Percentiles rank a stretch among this genome's conserved stretches.
phyloP scores from a whole-genome alignment of 2,888 invertebrate genomes.

The Lycophotia porphyrea region DNA sequence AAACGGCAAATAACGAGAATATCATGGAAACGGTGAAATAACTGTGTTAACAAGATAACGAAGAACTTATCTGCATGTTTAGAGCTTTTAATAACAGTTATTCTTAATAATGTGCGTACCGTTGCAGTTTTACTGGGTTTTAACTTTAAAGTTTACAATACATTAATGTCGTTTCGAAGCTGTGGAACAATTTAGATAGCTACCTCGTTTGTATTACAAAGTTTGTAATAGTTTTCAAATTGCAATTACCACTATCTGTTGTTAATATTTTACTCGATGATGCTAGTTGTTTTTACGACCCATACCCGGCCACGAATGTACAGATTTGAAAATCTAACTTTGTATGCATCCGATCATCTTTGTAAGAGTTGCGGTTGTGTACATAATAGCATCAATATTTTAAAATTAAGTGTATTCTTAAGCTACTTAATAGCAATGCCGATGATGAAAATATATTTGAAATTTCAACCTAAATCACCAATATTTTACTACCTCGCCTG shows the following conservation, averaged over 20 bases:
- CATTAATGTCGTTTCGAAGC: slow-evolving; percentile 13
- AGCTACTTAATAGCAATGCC: background rate
- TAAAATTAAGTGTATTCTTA: background rate
- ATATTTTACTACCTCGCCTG: background rate
- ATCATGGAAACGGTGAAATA: slow-evolving; percentile 39
- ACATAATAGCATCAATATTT: background rate
- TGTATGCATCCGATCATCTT: background rate
- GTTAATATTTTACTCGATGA: background rate
- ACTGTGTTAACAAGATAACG: slow-evolving; percentile 43
- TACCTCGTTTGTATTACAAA: slow-evolving; percentile 19
- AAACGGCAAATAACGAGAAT: slow-evolving; percentile 41
- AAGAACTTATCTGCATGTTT: slow-evolving; percentile 45
- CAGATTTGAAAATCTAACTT: background rate
- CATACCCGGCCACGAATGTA: background rate
- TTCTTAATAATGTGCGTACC: slow-evolving; percentile 40
- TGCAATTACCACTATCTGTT: background rate
- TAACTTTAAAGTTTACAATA: slow-evolving; percentile 24
- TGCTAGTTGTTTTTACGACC: background rate
- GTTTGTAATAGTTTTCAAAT: slow-evolving; percentile 6
- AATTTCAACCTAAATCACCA: background rate
- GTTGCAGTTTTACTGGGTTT: slow-evolving; percentile 50
- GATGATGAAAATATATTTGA: background rate
- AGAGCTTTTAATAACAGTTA: slow-evolving; percentile 51
- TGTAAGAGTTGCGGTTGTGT: background rate
- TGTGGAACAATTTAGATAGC: background rate